Conservation (phyloP, 1,140 invertebrate species). For the Hesperophylax magnus region DNA sequence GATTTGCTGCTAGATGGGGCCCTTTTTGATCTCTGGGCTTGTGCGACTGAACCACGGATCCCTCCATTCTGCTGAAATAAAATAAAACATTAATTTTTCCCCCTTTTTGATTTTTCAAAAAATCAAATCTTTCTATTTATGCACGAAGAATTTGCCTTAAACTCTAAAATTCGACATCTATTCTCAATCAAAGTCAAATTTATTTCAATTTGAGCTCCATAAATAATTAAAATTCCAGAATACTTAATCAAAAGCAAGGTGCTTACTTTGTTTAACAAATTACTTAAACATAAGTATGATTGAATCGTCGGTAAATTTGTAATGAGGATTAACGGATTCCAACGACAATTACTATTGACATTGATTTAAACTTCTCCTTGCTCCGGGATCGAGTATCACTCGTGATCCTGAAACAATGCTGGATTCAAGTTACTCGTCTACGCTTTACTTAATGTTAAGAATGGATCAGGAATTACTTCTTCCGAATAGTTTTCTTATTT, state of each 20-base stretch:
- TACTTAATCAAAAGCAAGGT: too few relatives aligned
- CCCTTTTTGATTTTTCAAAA: not conserved
- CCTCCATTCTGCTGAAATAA: slow-evolving; percentile 49
- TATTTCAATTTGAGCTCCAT: too few relatives aligned
- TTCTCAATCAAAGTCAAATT: too few relatives aligned
- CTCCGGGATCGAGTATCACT: not conserved
- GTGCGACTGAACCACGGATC: slow-evolving; percentile 30
- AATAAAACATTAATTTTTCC: not conserved
- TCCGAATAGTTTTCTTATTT: not conserved
- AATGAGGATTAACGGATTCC: not conserved
- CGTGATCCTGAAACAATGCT: not conserved
- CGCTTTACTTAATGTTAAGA: slow-evolving; percentile 37
- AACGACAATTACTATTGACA: not conserved
- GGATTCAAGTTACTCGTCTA: slow-evolving; percentile 4
- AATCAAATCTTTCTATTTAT: too few relatives aligned
- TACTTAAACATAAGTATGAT: too few relatives aligned
- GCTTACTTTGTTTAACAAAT: too few relatives aligned
- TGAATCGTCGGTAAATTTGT: too few relatives aligned
- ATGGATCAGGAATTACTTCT: slow-evolving; percentile 13
- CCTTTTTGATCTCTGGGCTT: slow-evolving; percentile 48
- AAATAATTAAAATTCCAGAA: too few relatives aligned
- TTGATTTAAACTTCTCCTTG: slow-evolving; percentile 4
- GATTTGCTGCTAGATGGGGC: slow-evolving; percentile 21
- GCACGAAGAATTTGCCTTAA: too few relatives aligned
- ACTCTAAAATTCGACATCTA: too few relatives aligned